phyloP scores from a whole-genome alignment of 2,797 vertebrate species.

The Urocyon cinereoargenteus region DNA sequence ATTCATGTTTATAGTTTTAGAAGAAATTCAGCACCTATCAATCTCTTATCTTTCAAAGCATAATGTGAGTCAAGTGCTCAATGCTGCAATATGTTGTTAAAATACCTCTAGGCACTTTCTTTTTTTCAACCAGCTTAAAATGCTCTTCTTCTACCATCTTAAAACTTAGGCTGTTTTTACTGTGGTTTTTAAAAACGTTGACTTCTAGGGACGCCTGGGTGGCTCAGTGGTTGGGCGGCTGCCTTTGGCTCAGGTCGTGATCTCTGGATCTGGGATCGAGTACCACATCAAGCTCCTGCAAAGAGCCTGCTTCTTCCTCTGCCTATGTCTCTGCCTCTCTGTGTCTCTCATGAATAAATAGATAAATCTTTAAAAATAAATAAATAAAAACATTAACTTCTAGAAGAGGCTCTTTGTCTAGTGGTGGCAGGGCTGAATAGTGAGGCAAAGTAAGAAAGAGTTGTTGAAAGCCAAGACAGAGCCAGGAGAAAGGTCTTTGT shows the following conservation, averaged over 20 bases:
- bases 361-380: not conserved
- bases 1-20: constrained; percentile 42
- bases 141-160: constrained; percentile 27
- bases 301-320: not conserved
- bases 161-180: not conserved
- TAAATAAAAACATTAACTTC: constrained; percentile 15
- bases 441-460: not conserved
- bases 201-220: not conserved
- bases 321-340: not conserved
- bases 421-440: not conserved
- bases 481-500: not conserved
- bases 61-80: constrained; percentile 20
- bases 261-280: not conserved
- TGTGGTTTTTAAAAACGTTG: constrained; percentile 12
- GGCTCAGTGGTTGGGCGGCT: not conserved
- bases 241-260: not conserved
- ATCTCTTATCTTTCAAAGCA: constrained; percentile 7
- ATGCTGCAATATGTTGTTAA: constrained; percentile 25
- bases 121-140: constrained; percentile 47
- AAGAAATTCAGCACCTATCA: constrained; percentile 22
- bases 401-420: constrained; percentile 28
- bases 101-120: constrained; percentile 34
- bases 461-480: not conserved
- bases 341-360: not conserved
- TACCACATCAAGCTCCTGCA: not conserved